A percentile compares a stretch with the other conserved stretches of the same genome.
Evolutionary conservation across 2,113 vertebrate genomes (phyloP).

Genomic region (Poeciliopsis retropinna): DNA sequence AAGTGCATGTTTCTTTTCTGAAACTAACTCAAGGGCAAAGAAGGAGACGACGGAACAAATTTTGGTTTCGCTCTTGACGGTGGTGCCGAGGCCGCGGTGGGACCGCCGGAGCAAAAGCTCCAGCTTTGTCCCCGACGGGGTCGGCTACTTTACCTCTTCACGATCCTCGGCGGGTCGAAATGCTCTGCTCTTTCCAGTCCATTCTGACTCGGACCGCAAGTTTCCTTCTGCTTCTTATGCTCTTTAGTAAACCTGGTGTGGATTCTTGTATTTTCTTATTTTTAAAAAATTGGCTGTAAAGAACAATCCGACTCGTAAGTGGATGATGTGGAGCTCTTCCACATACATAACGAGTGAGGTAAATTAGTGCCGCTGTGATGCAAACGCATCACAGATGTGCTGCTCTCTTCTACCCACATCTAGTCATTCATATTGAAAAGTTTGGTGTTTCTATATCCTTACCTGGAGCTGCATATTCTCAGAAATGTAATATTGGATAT

Average conservation of each 20-base stretch:
- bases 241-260: not conserved
- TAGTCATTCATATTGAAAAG: not conserved
- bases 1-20: not conserved
- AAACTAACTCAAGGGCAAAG: constrained; percentile 11
- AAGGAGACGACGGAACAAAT: constrained; percentile 20
- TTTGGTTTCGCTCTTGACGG: constrained; percentile 10
- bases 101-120: constrained; percentile 5
- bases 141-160: not conserved
- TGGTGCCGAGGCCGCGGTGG: not conserved
- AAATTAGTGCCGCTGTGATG: not conserved
- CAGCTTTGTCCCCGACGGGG: constrained; percentile 18
- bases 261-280: not conserved
- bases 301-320: constrained; percentile 10
- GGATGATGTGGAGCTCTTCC: not conserved
- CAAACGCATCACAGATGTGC: not conserved
- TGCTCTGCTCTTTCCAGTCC: not conserved
- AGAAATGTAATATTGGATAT: not conserved
- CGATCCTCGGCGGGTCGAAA: not conserved
- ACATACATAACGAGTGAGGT: not conserved
- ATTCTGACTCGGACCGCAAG: not conserved
- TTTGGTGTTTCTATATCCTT: not conserved
- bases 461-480: not conserved
- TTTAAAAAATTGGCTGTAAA: not conserved
- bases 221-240: not conserved
- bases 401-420: not conserved